Evolutionary conservation across 2,113 vertebrate species (phyloP).

Genomic region (Urocolius indicus): DNA sequence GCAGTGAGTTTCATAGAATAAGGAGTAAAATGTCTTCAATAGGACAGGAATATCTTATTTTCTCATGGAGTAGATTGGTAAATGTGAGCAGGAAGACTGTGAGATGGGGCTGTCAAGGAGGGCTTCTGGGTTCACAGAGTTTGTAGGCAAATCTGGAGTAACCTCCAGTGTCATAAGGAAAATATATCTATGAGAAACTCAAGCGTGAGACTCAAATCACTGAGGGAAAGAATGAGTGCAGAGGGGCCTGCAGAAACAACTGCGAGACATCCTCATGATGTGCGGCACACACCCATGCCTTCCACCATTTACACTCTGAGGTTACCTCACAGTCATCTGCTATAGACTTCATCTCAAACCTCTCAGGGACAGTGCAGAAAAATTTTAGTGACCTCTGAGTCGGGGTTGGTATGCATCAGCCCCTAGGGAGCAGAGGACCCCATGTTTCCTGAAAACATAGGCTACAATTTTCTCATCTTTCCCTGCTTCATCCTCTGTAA

Average conservation of each 20-base stretch:
- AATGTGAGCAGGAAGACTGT: not conserved
- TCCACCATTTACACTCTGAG: not conserved
- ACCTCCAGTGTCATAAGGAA: not conserved
- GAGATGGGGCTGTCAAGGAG: not conserved
- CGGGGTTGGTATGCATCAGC: not conserved
- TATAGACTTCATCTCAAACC: not conserved
- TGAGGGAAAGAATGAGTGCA: slow-evolving; percentile 34
- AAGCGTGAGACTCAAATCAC: not conserved
- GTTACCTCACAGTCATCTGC: not conserved
- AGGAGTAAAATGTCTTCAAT: not conserved
- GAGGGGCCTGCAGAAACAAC: not conserved
- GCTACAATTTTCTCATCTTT: not conserved
- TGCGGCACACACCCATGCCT: not conserved
- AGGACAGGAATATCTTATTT: not conserved
- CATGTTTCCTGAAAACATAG: not conserved
- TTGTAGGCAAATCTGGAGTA: not conserved
- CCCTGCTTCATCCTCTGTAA: not conserved
- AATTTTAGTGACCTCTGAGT: not conserved
- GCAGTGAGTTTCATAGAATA: not conserved
- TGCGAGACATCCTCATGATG: not conserved
- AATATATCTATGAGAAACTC: not conserved
- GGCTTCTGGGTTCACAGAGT: not conserved
- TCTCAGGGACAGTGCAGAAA: not conserved
- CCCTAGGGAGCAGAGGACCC: not conserved
- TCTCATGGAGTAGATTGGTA: not conserved